phyloP scores from a whole-genome alignment of 2,888 invertebrate species.

The Hoplodrina blanda region DNA sequence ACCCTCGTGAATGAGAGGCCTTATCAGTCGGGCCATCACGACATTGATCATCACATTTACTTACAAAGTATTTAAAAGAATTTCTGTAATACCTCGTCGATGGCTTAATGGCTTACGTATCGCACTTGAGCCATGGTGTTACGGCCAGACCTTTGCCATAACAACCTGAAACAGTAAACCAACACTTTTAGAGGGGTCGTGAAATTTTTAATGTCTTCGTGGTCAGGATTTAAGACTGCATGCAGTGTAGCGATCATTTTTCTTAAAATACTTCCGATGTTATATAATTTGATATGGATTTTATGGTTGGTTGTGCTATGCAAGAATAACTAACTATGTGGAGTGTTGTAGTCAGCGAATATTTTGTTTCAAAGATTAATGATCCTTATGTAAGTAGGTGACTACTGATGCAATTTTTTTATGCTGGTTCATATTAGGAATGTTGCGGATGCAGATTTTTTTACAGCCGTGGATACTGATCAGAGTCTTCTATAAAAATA shows the following conservation, averaged over 20 bases:
- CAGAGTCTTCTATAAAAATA: no score
- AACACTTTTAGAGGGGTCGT: slow-evolving; percentile 86
- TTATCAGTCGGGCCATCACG: no score
- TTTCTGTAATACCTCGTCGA: slow-evolving; percentile 8
- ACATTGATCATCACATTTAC: no score
- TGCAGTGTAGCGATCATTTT: slow-evolving; percentile 50
- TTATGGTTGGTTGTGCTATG: slow-evolving; percentile 5
- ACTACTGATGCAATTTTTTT: no score
- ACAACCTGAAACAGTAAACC: slow-evolving; percentile 84
- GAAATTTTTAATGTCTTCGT: slow-evolving; percentile 84
- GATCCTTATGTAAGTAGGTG: no score
- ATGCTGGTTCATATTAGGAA: no score
- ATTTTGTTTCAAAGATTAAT: not conserved
- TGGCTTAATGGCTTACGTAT: slow-evolving; percentile 27
- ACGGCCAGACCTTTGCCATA: slow-evolving; percentile 77
- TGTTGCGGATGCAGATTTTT: no score
- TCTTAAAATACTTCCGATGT: slow-evolving; percentile 43
- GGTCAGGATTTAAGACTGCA: slow-evolving; percentile 83
- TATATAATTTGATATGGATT: slow-evolving; percentile 24
- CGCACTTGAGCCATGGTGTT: slow-evolving; percentile 61
- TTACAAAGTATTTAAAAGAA: no score
- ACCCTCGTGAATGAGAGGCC: no score
- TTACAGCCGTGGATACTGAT: no score
- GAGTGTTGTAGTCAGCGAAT: not conserved
- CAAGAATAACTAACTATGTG: not conserved